Evolutionary conservation across 1,140 invertebrate species (phyloP).

Genomic region (Drosophila triauraria): DNA sequence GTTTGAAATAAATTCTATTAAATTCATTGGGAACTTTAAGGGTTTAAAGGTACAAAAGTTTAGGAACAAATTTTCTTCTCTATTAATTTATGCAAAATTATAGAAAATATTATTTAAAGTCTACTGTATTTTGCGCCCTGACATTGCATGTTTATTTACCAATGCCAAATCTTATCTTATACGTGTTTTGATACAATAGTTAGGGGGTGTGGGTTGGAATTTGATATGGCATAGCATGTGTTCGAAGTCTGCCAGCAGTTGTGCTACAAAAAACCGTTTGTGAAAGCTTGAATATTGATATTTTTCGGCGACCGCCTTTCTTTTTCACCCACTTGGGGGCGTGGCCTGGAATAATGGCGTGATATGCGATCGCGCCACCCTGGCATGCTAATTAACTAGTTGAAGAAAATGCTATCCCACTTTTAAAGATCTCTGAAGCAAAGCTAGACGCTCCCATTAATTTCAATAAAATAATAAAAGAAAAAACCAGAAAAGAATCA

Average conservation of each 20-base stretch:
- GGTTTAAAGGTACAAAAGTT: too few species aligned
- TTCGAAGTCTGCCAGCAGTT: slow-evolving; percentile 22
- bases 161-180: slow-evolving; percentile 61
- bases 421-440: slow-evolving; percentile 4
- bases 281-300: slow-evolving; percentile 38
- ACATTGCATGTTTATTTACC: slow-evolving; percentile 33
- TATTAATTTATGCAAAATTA: not conserved
- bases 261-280: slow-evolving; percentile 28
- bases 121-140: slow-evolving; percentile 10
- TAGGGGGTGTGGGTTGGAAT: slow-evolving; percentile 3
- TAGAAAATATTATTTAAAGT: not conserved
- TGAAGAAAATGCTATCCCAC: not conserved
- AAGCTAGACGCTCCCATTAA: slow-evolving; percentile 11
- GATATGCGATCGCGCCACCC: slow-evolving; percentile 36
- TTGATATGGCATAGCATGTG: slow-evolving; percentile 29
- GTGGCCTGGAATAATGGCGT: slow-evolving; percentile 31
- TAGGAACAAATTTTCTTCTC: too few species aligned
- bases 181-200: not conserved
- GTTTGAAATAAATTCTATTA: too few species aligned
- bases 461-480: slow-evolving; percentile 3
- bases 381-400: slow-evolving; percentile 22
- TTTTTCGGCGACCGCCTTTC: slow-evolving; percentile 1
- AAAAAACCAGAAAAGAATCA: slow-evolving; percentile 29
- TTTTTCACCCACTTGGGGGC: slow-evolving; percentile 16
- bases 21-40: too few species aligned